These are phyloP conservation scores for Alouatta palliata DNA, from an alignment of 2,113 vertebrate genomes.

Conservation along the genomic window DNA sequence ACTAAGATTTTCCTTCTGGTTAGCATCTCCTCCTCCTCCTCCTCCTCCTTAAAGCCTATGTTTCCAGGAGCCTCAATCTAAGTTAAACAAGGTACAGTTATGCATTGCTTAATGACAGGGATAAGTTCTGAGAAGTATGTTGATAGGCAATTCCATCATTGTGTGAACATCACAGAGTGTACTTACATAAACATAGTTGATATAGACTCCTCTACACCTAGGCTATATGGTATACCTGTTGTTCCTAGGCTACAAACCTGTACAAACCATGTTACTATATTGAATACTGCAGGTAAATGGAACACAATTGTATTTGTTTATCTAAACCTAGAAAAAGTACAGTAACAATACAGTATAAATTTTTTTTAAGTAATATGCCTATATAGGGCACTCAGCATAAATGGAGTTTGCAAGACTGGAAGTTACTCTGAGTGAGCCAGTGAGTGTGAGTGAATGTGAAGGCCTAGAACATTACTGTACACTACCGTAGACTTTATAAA, in stretches of 20 bases:
- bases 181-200: not conserved
- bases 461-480: too few species aligned
- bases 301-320: not conserved
- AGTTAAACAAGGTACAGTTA: not conserved
- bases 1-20: not conserved
- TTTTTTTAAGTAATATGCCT: not conserved
- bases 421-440: not conserved
- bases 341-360: not conserved
- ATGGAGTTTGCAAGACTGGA: not conserved
- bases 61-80: not conserved
- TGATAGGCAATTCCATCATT: not conserved
- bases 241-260: not conserved
- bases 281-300: not conserved
- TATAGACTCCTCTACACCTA: not conserved
- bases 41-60: not conserved
- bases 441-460: too few species aligned
- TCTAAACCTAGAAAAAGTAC: not conserved
- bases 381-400: not conserved
- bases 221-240: not conserved
- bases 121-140: not conserved
- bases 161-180: not conserved
- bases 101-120: not conserved
- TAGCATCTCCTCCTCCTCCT: not conserved
- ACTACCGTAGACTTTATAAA: not conserved
- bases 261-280: not conserved